Percentiles rank a stretch among this genome's conserved stretches.
phyloP scores from a whole-genome alignment of 2,113 vertebrate genomes.

The Leucosticte australis region DNA sequence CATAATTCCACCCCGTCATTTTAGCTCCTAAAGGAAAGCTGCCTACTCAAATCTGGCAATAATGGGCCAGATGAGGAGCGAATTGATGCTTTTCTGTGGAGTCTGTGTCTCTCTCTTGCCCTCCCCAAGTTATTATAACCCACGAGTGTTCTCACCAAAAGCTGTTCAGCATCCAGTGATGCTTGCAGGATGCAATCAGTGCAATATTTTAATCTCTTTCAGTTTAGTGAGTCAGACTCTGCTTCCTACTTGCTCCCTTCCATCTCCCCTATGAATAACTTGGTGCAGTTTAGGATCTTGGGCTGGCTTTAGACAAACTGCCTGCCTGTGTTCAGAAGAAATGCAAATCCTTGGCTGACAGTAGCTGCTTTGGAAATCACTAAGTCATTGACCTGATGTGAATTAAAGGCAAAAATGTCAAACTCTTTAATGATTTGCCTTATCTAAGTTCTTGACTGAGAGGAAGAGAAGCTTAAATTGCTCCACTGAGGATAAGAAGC shows the following conservation, averaged over 20 bases:
- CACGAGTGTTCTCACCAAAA: neutral
- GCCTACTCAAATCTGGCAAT: constrained; percentile 36
- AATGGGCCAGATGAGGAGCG: constrained; percentile 36
- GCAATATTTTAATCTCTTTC: constrained; percentile 15
- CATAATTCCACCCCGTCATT: neutral
- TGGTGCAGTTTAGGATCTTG: neutral
- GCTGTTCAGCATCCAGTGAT: neutral
- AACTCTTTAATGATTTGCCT: neutral
- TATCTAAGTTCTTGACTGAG: neutral
- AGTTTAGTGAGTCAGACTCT: neutral
- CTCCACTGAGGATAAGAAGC: neutral
- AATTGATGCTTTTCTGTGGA: constrained; percentile 27
- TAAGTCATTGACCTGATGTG: neutral
- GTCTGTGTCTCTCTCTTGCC: neutral
- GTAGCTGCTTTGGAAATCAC: neutral
- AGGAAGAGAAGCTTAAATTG: neutral
- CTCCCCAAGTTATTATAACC: neutral
- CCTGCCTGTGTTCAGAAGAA: neutral
- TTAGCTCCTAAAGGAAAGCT: constrained; percentile 46
- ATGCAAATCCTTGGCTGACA: neutral
- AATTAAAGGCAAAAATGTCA: constrained; percentile 20
- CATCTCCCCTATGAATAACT: neutral
- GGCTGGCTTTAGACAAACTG: neutral
- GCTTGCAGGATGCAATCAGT: neutral
- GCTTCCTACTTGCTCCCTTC: neutral